Conservation (phyloP, 1,140 invertebrate species). For the Alviniconcha marisindica region DNA sequence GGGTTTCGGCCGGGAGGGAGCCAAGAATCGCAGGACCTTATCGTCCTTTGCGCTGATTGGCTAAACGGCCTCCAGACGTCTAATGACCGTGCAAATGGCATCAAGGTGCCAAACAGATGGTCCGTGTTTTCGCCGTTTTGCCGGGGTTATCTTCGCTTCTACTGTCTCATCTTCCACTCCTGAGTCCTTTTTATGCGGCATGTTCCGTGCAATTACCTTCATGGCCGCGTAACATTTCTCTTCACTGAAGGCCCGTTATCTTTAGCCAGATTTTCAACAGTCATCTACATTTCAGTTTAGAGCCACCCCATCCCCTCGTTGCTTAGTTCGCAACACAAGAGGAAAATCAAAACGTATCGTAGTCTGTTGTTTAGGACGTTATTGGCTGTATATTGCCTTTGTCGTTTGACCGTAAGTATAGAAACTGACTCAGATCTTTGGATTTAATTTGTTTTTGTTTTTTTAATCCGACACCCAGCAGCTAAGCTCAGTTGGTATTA, state of each 20-base stretch:
- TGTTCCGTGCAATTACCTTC: background rate
- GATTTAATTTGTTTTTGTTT: no score
- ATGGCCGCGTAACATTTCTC: background rate
- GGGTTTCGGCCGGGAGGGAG: background rate
- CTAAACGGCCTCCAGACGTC: background rate
- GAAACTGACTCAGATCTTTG: no score
- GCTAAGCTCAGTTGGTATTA: no score
- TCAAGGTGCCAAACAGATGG: conserved; percentile 21
- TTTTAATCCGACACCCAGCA: no score
- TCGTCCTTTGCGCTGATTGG: conserved; percentile 7
- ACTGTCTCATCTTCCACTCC: background rate
- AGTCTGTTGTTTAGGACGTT: no score
- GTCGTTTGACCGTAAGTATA: no score
- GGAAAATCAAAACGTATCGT: no score
- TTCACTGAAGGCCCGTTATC: background rate
- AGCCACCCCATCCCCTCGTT: background rate
- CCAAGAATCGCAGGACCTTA: background rate
- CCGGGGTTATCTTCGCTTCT: background rate
- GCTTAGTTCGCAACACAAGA: no score
- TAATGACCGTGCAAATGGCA: background rate
- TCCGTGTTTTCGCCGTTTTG: background rate
- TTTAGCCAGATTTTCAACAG: no score
- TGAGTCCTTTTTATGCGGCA: background rate
- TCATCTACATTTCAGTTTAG: background rate
- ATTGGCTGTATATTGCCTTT: no score